Evolutionary conservation across 2,888 invertebrate species (phyloP).

Genomic region (Leucania comma): DNA sequence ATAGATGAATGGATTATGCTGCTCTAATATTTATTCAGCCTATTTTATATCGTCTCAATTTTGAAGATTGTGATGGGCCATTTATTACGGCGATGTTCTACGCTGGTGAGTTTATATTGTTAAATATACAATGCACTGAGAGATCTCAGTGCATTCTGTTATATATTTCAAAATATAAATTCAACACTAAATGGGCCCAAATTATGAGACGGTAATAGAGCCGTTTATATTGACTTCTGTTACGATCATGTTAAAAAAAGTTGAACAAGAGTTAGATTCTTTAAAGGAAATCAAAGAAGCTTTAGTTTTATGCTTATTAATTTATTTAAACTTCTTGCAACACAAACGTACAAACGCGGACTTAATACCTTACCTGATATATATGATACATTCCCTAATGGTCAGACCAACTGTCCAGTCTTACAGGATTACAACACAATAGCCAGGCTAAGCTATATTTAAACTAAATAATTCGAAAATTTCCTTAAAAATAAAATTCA

Average conservation of each 20-base stretch:
- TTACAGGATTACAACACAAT: neutral
- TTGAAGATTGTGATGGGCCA: conserved; percentile 31
- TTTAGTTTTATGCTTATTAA: neutral
- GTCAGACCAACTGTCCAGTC: too few species aligned
- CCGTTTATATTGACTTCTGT: neutral
- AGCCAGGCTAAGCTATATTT: neutral
- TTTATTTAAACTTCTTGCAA: too few species aligned
- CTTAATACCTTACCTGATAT: too few species aligned
- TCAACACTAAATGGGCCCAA: neutral
- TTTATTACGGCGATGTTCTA: conserved; percentile 31
- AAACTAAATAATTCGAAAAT: neutral
- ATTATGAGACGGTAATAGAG: neutral
- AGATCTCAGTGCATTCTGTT: neutral
- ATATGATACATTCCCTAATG: too few species aligned
- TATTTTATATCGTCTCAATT: conserved; percentile 50
- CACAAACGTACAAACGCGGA: too few species aligned
- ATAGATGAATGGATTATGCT: conserved; percentile 49
- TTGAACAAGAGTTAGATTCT: neutral
- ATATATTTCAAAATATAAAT: too few species aligned
- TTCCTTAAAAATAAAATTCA: neutral
- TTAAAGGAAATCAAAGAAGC: neutral
- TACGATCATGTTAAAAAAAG: neutral
- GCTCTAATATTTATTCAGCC: conserved; percentile 56
- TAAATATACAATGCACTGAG: conserved; percentile 6
- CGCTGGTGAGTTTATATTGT: conserved; percentile 16